A percentile compares a stretch with the other conserved stretches of the same genome.
Evolutionary conservation across 2,888 invertebrate species (phyloP).

Genomic region (Rhorus exstirpatorius): DNA sequence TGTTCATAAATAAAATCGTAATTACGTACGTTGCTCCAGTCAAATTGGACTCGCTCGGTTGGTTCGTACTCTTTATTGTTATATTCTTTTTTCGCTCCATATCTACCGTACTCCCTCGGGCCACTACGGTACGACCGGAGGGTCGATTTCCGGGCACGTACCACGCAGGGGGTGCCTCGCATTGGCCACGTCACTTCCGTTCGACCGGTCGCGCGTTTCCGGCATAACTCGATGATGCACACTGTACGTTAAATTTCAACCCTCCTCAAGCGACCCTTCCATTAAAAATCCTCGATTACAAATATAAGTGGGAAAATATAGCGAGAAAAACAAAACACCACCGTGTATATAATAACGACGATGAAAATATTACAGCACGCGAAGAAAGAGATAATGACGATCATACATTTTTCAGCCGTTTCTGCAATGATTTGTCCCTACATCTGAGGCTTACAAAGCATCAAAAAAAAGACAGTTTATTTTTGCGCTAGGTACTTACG

Average conservation of each 20-base stretch:
- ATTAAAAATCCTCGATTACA: background rate
- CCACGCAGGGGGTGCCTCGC: conserved; percentile 76
- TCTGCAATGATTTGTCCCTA: too few relatives aligned
- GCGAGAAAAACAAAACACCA: background rate
- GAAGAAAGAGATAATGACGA: too few relatives aligned
- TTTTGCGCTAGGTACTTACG: too few relatives aligned
- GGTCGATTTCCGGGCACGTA: conserved; percentile 78
- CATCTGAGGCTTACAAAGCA: too few relatives aligned
- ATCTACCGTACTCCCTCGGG: conserved; percentile 19
- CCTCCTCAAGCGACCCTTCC: conserved; percentile 41
- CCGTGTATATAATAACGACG: background rate
- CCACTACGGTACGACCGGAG: conserved; percentile 64
- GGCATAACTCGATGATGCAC: conserved; percentile 62
- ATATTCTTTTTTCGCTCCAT: conserved; percentile 57
- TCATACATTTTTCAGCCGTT: too few relatives aligned
- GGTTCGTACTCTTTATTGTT: conserved; percentile 62
- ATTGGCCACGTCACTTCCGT: conserved; percentile 82
- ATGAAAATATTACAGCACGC: background rate
- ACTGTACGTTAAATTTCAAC: conserved; percentile 62
- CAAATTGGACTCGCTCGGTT: conserved; percentile 76
- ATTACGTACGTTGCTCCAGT: conserved; percentile 77
- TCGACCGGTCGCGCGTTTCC: conserved; percentile 71
- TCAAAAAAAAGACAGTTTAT: too few relatives aligned
- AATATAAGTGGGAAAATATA: conserved; percentile 6
- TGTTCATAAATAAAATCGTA: conserved; percentile 71